These are phyloP conservation scores for Nasonia longicornis DNA, from an alignment of 1,140 invertebrate species.

Conservation along the genomic window DNA sequence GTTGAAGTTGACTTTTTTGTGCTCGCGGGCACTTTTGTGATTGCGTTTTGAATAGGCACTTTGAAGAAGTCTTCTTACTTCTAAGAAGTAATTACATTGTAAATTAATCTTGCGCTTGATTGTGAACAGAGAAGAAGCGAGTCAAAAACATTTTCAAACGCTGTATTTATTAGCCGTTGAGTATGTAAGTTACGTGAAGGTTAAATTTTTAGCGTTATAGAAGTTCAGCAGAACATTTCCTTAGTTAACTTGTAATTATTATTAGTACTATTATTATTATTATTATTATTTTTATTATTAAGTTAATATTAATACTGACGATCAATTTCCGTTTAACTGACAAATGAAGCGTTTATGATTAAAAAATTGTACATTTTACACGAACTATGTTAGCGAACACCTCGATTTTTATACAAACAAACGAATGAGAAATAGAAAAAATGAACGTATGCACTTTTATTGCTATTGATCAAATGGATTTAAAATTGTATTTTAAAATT, in stretches of 20 bases:
- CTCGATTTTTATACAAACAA: not conserved
- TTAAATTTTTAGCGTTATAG: not conserved
- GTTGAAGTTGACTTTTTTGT: conserved; percentile 9
- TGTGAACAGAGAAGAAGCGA: not conserved
- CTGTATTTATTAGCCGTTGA: conserved; percentile 19
- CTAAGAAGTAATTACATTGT: conserved; percentile 33
- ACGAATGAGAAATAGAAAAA: not conserved
- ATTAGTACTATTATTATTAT: conserved; percentile 13
- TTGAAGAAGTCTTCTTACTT: conserved; percentile 22
- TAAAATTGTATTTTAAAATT: not conserved
- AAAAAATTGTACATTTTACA: no score
- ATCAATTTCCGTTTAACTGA: not conserved
- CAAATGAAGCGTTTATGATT: not conserved
- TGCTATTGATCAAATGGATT: not conserved
- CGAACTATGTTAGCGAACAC: no score
- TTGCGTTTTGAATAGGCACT: conserved; percentile 19
- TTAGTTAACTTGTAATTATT: conserved; percentile 6
- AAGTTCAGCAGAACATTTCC: not conserved
- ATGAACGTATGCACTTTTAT: not conserved
- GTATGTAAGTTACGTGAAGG: conserved; percentile 14
- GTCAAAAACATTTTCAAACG: conserved; percentile 13
- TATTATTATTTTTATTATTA: conserved; percentile 10
- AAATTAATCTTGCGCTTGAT: conserved; percentile 17
- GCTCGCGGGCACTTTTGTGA: conserved; percentile 7
- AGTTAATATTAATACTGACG: not conserved